Evolutionary conservation across 2,888 invertebrate species (phyloP), one percentile per base, ranked within the genome.

Genomic region (Sisyra terminalis): DNA sequence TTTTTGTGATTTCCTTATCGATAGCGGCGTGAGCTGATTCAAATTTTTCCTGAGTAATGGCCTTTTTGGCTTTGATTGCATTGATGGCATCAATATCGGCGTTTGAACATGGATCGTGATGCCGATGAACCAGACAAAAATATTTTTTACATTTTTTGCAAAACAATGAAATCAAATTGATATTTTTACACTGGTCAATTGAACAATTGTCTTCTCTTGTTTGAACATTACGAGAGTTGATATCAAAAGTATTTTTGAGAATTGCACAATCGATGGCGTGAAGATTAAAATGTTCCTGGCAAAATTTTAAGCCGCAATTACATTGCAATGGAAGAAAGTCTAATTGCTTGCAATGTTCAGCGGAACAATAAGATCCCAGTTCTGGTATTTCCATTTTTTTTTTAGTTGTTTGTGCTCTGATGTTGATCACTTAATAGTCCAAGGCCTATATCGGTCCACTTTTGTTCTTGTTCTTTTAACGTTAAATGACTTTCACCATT

Each of bases 401-500:
- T 52, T 54, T 10, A 37, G 16, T 29, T 24, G 16, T 29, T 34
- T 31, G 29, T 29, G 17, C 29, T 56, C 47, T 68, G 63, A 55
- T 70, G 65, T 50, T 66, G 67, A 56, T 71, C 71, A 49, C 66
- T 69, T 30, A 71, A 57, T 7, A 62, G 58, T 17, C 63, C 61
- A 9, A 73, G 57, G 45, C 71, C 69, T 42, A 72, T 61, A 54
- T 74, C 73, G 32, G 63, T 64, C 70, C 70, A 70, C 60, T 72
- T 71, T 55, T 78, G 75, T 55, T 86, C 85, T 57, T 84, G 86
- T 60, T 94, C 92, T 56, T 82, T 83, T 6, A 93, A 65, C 0
- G 90, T 90, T 57, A 92, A 75, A 55, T 85, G 85, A 3, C 87
- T 82, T 64, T 92, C 92, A 15, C 86, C 89, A 51, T 84, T 85